phyloP scores from a whole-genome alignment of 2,113 vertebrate species.

The Cathartes aura region DNA sequence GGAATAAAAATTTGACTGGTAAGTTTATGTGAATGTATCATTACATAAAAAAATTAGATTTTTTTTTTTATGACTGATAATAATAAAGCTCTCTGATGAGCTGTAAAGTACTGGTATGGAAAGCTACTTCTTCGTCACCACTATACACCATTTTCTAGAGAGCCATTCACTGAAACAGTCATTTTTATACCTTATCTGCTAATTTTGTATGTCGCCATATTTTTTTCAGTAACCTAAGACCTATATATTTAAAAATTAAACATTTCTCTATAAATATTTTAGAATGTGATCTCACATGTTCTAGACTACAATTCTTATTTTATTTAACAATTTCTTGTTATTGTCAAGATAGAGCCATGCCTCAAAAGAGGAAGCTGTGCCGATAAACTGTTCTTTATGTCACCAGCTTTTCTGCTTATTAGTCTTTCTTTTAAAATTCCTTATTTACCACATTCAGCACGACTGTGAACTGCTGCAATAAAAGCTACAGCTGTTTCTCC shows the following conservation, averaged over 20 bases:
- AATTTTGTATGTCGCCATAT: neutral
- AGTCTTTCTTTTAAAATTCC: neutral
- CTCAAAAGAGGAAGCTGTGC: neutral
- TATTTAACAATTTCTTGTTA: neutral
- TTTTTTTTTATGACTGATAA: constrained; percentile 30
- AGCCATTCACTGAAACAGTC: neutral
- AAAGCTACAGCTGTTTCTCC: constrained; percentile 22
- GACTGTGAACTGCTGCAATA: neutral
- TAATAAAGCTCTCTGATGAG: constrained; percentile 50
- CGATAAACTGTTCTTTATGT: neutral
- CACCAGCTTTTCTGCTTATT: neutral
- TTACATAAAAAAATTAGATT: constrained; percentile 20
- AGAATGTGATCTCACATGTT: neutral
- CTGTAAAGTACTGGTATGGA: constrained; percentile 30
- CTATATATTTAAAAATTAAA: neutral
- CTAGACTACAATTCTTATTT: neutral
- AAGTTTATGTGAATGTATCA: constrained; percentile 28
- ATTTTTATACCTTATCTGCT: constrained; percentile 16
- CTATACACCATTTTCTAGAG: neutral
- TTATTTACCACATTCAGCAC: neutral
- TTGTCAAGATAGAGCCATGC: neutral
- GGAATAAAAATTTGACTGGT: constrained; percentile 19
- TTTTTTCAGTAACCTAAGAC: neutral
- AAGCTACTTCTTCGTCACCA: constrained; percentile 26
- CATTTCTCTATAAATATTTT: neutral